These are phyloP conservation scores for Parapristionchus giblindavisi DNA, from an alignment of 2,888 invertebrate genomes.

Conservation along the genomic window DNA sequence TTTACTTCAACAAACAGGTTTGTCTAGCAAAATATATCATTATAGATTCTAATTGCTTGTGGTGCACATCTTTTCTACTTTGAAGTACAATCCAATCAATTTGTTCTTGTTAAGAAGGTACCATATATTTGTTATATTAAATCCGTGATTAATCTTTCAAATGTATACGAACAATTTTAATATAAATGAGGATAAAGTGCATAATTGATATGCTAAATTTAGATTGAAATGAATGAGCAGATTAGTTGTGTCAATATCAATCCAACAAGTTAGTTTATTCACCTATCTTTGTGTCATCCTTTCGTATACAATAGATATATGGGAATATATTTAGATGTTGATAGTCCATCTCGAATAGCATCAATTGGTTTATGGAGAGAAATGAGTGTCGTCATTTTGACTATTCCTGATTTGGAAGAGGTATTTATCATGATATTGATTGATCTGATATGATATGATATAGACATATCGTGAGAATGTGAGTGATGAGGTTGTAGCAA, in stretches of 20 bases:
- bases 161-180: too few relatives aligned
- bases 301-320: too few relatives aligned
- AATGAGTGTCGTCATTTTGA: conserved; percentile 87
- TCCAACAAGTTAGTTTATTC: too few relatives aligned
- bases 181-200: too few relatives aligned
- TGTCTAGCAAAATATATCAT: too few relatives aligned
- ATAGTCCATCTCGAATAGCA: too few relatives aligned
- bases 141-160: background rate
- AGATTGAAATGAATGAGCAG: background rate
- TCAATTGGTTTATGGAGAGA: conserved; percentile 97
- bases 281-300: too few relatives aligned
- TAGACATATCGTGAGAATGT: conserved; percentile 49
- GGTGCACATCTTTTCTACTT: conserved; percentile 87
- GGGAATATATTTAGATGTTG: too few relatives aligned
- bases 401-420: conserved; percentile 79
- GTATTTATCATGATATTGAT: background rate
- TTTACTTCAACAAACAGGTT: too few relatives aligned
- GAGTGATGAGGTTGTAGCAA: conserved; percentile 85
- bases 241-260: too few relatives aligned
- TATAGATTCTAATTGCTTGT: conserved; percentile 59
- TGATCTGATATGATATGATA: background rate
- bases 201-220: too few relatives aligned
- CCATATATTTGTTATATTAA: background rate
- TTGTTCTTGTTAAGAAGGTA: conserved; percentile 2
- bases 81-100: conserved; percentile 76